phyloP scores from a whole-genome alignment of 2,888 invertebrate genomes.

The Lepidocyrtinus sp. region DNA sequence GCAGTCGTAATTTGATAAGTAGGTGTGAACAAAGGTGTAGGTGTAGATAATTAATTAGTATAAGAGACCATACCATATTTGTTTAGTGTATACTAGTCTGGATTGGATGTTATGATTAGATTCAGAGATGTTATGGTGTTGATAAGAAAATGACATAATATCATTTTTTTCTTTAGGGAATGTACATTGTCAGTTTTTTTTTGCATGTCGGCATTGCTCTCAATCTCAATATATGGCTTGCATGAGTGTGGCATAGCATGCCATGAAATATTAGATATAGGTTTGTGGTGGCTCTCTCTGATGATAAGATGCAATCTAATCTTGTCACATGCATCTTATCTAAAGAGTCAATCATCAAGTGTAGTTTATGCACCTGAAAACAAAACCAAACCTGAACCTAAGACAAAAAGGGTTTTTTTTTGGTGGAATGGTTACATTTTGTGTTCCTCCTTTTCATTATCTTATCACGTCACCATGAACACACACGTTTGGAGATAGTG shows the following conservation, averaged over 20 bases:
- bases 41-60: slow-evolving; percentile 7
- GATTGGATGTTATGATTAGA: no score
- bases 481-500: not conserved
- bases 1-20: not conserved
- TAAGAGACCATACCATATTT: not conserved
- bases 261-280: not conserved
- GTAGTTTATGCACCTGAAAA: slow-evolving; percentile 3
- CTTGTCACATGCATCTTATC: slow-evolving; percentile 63
- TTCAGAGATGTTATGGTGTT: slow-evolving; percentile 10
- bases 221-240: not conserved
- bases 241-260: not conserved
- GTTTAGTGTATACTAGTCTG: no score
- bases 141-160: slow-evolving; percentile 18
- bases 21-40: slow-evolving; percentile 10
- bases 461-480: slow-evolving; percentile 36
- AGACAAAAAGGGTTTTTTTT: slow-evolving; percentile 49
- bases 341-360: slow-evolving; percentile 34
- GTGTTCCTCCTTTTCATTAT: slow-evolving; percentile 44
- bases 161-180: not conserved
- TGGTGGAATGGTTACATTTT: not conserved
- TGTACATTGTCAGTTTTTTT: not conserved
- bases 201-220: slow-evolving; percentile 15
- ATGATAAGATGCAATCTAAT: slow-evolving; percentile 58
- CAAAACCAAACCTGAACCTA: slow-evolving; percentile 41
- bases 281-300: not conserved